A percentile compares a stretch with the other conserved stretches of the same genome.
Conservation (phyloP, 2,797 vertebrate genomes). For the Aratinga solstitialis region DNA sequence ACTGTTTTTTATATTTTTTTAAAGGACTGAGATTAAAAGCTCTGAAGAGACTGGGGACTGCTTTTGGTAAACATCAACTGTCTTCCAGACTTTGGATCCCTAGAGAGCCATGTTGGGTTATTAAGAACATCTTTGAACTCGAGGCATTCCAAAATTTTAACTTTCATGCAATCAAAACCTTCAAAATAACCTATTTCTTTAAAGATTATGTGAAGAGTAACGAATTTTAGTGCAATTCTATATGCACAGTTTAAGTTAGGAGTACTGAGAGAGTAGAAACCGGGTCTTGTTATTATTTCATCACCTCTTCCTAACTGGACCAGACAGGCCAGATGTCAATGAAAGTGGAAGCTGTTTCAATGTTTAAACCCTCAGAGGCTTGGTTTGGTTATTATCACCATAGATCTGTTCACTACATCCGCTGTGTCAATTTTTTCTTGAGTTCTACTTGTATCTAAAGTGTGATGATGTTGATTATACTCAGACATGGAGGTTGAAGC, state of each 20-base stretch:
- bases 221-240: neutral
- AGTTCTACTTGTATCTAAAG: neutral
- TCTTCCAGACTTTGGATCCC: neutral
- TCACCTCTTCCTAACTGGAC: neutral
- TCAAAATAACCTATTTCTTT: neutral
- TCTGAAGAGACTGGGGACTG: neutral
- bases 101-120: neutral
- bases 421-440: neutral
- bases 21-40: slow-evolving; percentile 8
- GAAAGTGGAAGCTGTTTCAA: neutral
- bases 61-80: neutral
- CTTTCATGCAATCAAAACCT: neutral
- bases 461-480: neutral
- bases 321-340: neutral
- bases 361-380: neutral
- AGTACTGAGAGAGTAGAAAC: neutral
- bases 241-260: neutral
- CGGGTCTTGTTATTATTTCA: neutral
- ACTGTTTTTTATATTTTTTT: slow-evolving; percentile 21
- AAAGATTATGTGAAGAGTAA: neutral
- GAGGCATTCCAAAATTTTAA: neutral
- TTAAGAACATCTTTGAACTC: neutral
- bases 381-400: neutral
- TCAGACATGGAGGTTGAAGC: neutral
- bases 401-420: neutral